Base-by-base conservation (phyloP, 2,888 invertebrate species). In the Amblyjoppa fuscipennis region DNA sequence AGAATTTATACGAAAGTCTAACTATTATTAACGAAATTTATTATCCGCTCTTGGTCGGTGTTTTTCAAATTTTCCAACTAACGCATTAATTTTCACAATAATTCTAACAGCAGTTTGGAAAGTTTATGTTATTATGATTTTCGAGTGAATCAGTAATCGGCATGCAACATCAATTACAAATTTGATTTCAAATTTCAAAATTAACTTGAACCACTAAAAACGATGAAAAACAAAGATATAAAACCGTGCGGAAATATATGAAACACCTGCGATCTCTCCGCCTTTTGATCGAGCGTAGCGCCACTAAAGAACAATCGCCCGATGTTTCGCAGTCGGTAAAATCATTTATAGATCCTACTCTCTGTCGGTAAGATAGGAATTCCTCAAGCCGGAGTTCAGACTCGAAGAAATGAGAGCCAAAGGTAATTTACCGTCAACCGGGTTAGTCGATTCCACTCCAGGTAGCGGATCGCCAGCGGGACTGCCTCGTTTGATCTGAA, bases 361-460 rank as follows among this genome's bases (percentile, higher is more conserved):
- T 53, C 70, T 45, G 83, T 77, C 51, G 83, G 53, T 80, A 82
- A 83, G 28, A 3, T 34, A 73, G 83, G 45, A 73, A 20, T 31
- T 56, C 11, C 0, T 75, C 25, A 1, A 7, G 11, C 5, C 28
- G 6, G 4, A 34, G 6, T 16, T n/a, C 5, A 16, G 0, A 34
- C 31, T 64, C 34, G 31, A 31, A 2, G n/a, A 61, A 64, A 25
- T 3, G 7, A 5, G 2, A 38, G 28, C 20, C 25, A 41, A 38
- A 2, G 56, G 59, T 41, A 28, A 53, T 71, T 38, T 73, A 71
- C 25, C 51, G 64, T 49, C 49, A 13, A 68, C 20, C 25, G 7
- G 38, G 20, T 76, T 28, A 69, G 73, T 69, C 9, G 25, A 11
- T 2, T 4, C 25, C 3, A n/a, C 38, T 20, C 41, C 7, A 56